A percentile compares a stretch with the other conserved stretches of the same genome.
These are phyloP conservation scores for Glossosoma conforme DNA, from an alignment of 1,140 invertebrate genomes.

Conservation along the genomic window DNA sequence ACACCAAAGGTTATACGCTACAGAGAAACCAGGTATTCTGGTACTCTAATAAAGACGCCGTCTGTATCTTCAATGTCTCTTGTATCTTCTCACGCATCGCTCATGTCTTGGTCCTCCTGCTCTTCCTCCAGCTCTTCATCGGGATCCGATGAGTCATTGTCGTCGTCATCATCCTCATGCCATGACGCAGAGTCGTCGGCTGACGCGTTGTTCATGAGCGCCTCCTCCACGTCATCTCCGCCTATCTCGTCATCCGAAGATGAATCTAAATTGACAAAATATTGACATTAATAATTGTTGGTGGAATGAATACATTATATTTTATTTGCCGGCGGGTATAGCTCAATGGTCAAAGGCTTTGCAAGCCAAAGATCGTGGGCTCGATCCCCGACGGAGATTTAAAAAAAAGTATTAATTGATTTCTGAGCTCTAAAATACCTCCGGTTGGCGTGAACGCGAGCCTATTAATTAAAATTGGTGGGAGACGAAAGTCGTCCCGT, in stretches of 20 bases:
- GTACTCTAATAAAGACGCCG: too few relatives aligned
- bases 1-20: too few relatives aligned
- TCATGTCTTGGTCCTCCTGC: conserved; percentile 18
- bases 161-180: conserved; percentile 32
- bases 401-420: too few relatives aligned
- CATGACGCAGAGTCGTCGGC: conserved; percentile 38
- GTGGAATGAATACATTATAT: conserved; percentile 4
- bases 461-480: too few relatives aligned
- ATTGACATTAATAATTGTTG: not conserved
- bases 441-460: too few relatives aligned
- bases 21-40: too few relatives aligned
- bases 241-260: conserved; percentile 44
- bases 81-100: conserved; percentile 1
- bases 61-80: conserved; percentile 2
- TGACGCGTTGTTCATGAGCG: conserved; percentile 33
- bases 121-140: conserved; percentile 26
- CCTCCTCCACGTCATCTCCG: conserved; percentile 27
- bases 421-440: too few relatives aligned
- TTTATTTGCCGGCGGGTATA: too few relatives aligned
- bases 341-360: not conserved
- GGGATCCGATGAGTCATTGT: conserved; percentile 26
- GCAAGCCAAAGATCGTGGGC: not conserved
- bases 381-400: too few relatives aligned
- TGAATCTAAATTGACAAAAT: conserved; percentile 34
- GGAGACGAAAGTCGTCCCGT: too few relatives aligned